Conservation (phyloP, 2,113 vertebrate genomes). For the Pampusana beccarii region DNA sequence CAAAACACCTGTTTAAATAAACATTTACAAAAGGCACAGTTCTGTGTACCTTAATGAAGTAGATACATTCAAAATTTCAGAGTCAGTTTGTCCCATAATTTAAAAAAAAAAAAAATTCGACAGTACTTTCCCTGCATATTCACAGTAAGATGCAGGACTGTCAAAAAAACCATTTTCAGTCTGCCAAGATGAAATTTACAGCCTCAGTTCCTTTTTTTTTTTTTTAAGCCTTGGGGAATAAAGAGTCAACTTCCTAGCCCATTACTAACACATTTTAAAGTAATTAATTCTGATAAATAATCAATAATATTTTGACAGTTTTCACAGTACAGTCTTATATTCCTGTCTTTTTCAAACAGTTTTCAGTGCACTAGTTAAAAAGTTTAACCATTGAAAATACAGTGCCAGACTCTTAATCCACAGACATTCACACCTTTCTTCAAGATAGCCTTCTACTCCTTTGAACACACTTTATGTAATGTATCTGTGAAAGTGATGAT, state of each 20-base stretch:
- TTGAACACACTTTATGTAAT: background rate
- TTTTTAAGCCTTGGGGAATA: background rate
- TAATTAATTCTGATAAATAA: slow-evolving; percentile 75
- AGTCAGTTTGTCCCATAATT: slow-evolving; percentile 69
- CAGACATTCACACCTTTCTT: background rate
- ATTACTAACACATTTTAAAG: slow-evolving; percentile 72
- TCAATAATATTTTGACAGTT: slow-evolving; percentile 72
- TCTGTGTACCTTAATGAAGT: slow-evolving; percentile 74
- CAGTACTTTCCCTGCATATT: slow-evolving; percentile 40
- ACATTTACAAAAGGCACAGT: slow-evolving; percentile 82
- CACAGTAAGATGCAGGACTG: slow-evolving; percentile 64
- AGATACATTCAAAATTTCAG: slow-evolving; percentile 81
- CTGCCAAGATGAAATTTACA: slow-evolving; percentile 59
- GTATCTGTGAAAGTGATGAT: background rate
- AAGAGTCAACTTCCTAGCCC: slow-evolving; percentile 68
- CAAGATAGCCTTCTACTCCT: background rate
- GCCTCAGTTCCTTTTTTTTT: slow-evolving; percentile 53
- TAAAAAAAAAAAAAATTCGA: slow-evolving; percentile 26
- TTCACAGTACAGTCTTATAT: slow-evolving; percentile 78
- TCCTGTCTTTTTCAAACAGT: slow-evolving; percentile 76
- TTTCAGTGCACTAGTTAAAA: slow-evolving; percentile 78
- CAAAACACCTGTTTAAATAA: slow-evolving; percentile 73
- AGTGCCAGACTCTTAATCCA: slow-evolving; percentile 67
- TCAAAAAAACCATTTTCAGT: slow-evolving; percentile 60
- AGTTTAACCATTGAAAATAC: slow-evolving; percentile 67